These are phyloP conservation scores for Diceros bicornis DNA, from an alignment of 2,797 vertebrate species.

Conservation along the genomic window DNA sequence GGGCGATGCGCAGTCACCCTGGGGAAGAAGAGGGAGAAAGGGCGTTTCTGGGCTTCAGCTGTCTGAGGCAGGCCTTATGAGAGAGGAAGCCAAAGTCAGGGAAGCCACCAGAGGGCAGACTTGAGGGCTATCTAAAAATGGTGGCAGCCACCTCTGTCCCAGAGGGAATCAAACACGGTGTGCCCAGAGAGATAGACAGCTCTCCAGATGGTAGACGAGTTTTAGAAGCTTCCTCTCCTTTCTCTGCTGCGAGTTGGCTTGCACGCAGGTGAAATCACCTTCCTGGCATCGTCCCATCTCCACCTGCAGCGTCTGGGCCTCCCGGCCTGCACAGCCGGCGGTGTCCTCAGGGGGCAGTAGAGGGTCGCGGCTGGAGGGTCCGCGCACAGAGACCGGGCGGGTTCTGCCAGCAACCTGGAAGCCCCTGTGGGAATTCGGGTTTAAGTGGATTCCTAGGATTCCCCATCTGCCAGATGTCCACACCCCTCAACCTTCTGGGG, in stretches of 20 bases:
- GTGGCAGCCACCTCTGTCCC: neutral
- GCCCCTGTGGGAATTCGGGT: neutral
- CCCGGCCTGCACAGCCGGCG: fast-evolving
- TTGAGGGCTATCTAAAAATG: neutral
- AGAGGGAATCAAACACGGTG: neutral
- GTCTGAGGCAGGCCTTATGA: neutral
- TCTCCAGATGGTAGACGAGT: neutral
- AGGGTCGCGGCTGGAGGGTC: neutral
- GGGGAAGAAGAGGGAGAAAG: too few relatives aligned
- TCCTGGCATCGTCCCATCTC: fast-evolving
- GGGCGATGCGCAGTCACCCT: fast-evolving
- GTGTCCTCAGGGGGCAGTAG: neutral
- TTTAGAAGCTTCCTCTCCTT: neutral
- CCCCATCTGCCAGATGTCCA: neutral
- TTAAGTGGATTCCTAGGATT: neutral
- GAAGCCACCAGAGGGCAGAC: neutral
- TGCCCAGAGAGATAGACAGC: fast-evolving
- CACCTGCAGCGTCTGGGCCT: neutral
- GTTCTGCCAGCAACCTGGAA: fast-evolving
- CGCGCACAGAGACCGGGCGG: fast-evolving
- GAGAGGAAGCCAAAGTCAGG: neutral
- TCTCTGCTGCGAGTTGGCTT: too few relatives aligned
- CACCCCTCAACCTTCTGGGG: fast-evolving
- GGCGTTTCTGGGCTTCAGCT: neutral
- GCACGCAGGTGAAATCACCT: neutral